Evolutionary conservation across 2,113 vertebrate species (phyloP), one percentile per base, ranked within the genome.

Genomic region (Otolemur garnettii): DNA sequence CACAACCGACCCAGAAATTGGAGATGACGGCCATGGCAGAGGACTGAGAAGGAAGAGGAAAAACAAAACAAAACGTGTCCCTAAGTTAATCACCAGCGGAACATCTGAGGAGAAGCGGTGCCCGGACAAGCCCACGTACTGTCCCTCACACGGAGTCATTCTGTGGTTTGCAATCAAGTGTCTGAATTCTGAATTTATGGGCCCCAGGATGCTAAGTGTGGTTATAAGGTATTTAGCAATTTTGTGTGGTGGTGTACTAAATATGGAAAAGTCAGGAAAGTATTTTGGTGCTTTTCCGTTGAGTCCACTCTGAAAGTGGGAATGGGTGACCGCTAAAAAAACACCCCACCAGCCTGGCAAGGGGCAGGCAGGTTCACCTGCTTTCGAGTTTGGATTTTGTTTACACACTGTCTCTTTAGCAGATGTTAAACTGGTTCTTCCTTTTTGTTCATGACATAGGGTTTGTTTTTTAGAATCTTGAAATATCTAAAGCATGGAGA

Each of bases 81-180:
- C 93, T 60, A 87, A 93, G 93, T 97, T 96, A 97, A 97, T 95
- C 97, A 74, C 88, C 95, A 98, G 66, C 97, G 97, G 97, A 45
- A 90, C 8, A 97, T 97, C 98, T 98, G 97, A 98, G 97, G 97
- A 97, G 98, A 97, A 95, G 96, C 97, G 97, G 98, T 89, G 98
- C 97, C 95, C 98, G 98, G 95, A 97, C 95, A 97, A 57, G 62
- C 96, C 97, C 98, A 98, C 98, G 98, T 96, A 98, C 97, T 97
- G 92, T 97, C 83, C 97, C 74, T 97, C 80, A 92, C 97, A 98
- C 96, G 98, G 98, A 98, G 98, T 94, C 71, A 45, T 93, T 94
- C 97, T 98, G 98, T 98, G 98, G 98, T 98, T 98, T 98, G 98
- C 97, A 98, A 98, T 96, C 97, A 98, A 98, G 98, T 80, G 78